These are phyloP conservation scores for Rallus crepitans DNA, from an alignment of 2,797 vertebrate genomes.

Conservation along the genomic window DNA sequence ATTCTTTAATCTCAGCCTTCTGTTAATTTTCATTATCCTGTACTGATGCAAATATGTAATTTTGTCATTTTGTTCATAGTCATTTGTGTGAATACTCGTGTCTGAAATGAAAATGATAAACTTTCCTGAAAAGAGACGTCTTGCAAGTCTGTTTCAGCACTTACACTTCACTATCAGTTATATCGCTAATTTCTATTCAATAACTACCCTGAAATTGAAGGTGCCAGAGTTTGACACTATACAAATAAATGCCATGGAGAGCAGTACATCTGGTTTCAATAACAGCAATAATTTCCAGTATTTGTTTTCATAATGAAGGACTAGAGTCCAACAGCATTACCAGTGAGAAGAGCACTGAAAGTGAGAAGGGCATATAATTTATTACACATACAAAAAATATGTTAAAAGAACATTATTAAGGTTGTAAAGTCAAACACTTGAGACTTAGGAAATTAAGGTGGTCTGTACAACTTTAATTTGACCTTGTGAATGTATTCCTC, in stretches of 20 bases:
- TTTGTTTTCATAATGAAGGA: conserved; percentile 58
- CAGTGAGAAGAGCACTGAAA: conserved; percentile 56
- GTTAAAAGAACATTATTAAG: conserved; percentile 69
- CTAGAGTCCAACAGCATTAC: conserved; percentile 25
- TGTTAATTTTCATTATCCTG: neutral
- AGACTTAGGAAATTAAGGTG: conserved; percentile 69
- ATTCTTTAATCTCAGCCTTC: neutral
- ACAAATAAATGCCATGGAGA: conserved; percentile 64
- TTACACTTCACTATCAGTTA: conserved; percentile 26
- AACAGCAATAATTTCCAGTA: conserved; percentile 70
- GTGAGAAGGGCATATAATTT: conserved; percentile 58
- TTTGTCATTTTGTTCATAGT: neutral
- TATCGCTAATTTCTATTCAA: conserved; percentile 37
- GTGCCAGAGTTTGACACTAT: conserved; percentile 50
- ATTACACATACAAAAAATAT: conserved; percentile 59
- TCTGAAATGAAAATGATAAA: conserved; percentile 14
- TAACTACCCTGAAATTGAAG: conserved; percentile 9
- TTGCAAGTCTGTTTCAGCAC: conserved; percentile 1
- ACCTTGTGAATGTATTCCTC: neutral
- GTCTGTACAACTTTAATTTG: conserved; percentile 60
- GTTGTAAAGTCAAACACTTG: conserved; percentile 67
- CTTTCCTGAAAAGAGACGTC: conserved; percentile 10
- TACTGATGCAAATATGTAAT: neutral
- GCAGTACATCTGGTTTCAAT: conserved; percentile 72
- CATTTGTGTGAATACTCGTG: neutral